Evolutionary conservation across 2,888 invertebrate genomes (phyloP).

Genomic region (Trypoxylon attenuatum): DNA sequence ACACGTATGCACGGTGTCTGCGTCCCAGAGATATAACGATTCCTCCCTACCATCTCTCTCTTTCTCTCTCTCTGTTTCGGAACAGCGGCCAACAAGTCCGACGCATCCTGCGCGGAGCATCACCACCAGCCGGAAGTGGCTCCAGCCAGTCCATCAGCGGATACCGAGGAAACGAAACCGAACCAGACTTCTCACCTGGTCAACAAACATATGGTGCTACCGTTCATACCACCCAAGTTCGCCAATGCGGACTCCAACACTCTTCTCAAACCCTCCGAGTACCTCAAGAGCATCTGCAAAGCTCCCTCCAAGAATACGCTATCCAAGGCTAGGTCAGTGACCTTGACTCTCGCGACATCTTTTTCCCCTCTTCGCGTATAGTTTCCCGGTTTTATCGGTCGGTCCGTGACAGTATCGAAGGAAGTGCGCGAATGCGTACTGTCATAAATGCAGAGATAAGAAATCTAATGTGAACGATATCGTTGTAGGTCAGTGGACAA

Average conservation of each 20-base stretch:
- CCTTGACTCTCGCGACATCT: background rate
- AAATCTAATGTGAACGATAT: too few relatives aligned
- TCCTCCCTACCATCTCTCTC: constrained; percentile 42
- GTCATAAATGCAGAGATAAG: too few relatives aligned
- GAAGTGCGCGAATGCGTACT: background rate
- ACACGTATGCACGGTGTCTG: constrained; percentile 26
- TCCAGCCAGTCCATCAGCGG: constrained; percentile 74
- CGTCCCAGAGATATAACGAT: constrained; percentile 43
- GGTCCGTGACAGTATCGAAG: too few relatives aligned
- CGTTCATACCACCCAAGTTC: constrained; percentile 95
- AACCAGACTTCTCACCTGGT: constrained; percentile 78
- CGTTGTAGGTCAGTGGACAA: constrained; percentile 69
- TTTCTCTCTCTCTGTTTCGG: too few relatives aligned
- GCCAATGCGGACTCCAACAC: constrained; percentile 86
- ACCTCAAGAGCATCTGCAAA: constrained; percentile 87
- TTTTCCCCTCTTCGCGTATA: background rate
- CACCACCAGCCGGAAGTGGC: constrained; percentile 66
- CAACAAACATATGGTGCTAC: constrained; percentile 89
- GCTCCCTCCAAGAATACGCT: constrained; percentile 63
- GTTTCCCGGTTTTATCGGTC: background rate
- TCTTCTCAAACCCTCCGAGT: constrained; percentile 94
- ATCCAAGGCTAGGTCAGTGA: constrained; percentile 70
- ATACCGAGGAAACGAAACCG: constrained; percentile 68
- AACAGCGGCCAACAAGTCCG: constrained; percentile 73
- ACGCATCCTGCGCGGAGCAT: constrained; percentile 60